Evolutionary conservation across 2,797 vertebrate species (phyloP).

Genomic region (Chelonia mydas): DNA sequence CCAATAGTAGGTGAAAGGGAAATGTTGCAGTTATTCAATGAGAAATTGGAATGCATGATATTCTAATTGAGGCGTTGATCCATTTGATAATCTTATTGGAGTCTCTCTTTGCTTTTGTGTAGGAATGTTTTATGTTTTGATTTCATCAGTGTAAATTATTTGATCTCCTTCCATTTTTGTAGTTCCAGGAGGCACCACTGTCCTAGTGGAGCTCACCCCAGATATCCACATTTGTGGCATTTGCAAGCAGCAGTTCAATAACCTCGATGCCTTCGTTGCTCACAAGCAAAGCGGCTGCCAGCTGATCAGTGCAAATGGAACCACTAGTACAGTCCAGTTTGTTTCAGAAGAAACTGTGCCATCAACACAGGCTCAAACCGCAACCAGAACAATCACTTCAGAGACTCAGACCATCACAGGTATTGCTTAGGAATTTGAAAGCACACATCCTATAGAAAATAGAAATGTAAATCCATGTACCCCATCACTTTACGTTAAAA

Average conservation of each 20-base stretch:
- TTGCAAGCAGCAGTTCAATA: slow-evolving; percentile 97
- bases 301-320: slow-evolving; percentile 76
- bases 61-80: not conserved
- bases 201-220: slow-evolving; percentile 92
- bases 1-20: not conserved
- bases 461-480: rapidly evolving
- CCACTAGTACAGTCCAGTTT: slow-evolving; percentile 81
- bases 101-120: not conserved
- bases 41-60: not conserved
- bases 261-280: slow-evolving; percentile 92
- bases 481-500: rapidly evolving
- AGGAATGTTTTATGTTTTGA: not conserved
- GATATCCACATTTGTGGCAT: slow-evolving; percentile 98
- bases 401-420: slow-evolving; percentile 89
- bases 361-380: slow-evolving; percentile 63
- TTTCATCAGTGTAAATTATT: not conserved
- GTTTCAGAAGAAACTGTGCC: slow-evolving; percentile 81
- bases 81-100: not conserved
- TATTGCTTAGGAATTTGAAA: slow-evolving; percentile 48
- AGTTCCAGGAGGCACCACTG: slow-evolving; percentile 85
- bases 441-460: rapidly evolving
- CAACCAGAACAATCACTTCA: slow-evolving; percentile 77
- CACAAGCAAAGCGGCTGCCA: slow-evolving; percentile 96
- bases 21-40: not conserved
- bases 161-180: not conserved